These are phyloP conservation scores for Thereva unica DNA, from an alignment of 2,888 invertebrate genomes.

Conservation along the genomic window DNA sequence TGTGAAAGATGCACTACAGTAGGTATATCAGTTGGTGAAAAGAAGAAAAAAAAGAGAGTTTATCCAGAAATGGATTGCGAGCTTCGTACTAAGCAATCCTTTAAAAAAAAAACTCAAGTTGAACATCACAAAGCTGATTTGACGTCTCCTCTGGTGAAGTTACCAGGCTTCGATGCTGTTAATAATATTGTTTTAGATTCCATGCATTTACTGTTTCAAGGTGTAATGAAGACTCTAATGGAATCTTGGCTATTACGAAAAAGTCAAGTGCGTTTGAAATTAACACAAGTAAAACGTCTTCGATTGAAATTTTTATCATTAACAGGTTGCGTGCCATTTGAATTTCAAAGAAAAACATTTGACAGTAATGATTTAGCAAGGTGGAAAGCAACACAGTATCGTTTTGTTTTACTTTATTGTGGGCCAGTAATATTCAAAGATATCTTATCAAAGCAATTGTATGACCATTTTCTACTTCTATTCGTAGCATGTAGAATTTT, in stretches of 20 bases:
- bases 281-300: neutral
- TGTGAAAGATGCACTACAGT: neutral
- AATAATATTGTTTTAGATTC: neutral
- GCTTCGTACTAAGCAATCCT: neutral
- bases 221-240: neutral
- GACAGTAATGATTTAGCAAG: neutral
- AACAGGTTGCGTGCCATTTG: neutral
- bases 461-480: neutral
- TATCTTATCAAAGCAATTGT: neutral
- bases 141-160: neutral
- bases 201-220: neutral
- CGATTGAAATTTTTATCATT: neutral
- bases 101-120: neutral
- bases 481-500: neutral
- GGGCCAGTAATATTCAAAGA: conserved; percentile 10
- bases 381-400: conserved; percentile 9
- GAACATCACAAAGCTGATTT: neutral
- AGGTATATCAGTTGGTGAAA: neutral
- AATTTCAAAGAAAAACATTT: conserved; percentile 1
- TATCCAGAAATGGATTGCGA: neutral
- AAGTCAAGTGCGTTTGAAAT: neutral
- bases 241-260: neutral
- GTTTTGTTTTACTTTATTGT: conserved; percentile 11
- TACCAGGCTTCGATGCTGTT: neutral
- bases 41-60: neutral